Evolutionary conservation across 2,797 vertebrate species (phyloP).

Genomic region (Rousettus madagascariensis): DNA sequence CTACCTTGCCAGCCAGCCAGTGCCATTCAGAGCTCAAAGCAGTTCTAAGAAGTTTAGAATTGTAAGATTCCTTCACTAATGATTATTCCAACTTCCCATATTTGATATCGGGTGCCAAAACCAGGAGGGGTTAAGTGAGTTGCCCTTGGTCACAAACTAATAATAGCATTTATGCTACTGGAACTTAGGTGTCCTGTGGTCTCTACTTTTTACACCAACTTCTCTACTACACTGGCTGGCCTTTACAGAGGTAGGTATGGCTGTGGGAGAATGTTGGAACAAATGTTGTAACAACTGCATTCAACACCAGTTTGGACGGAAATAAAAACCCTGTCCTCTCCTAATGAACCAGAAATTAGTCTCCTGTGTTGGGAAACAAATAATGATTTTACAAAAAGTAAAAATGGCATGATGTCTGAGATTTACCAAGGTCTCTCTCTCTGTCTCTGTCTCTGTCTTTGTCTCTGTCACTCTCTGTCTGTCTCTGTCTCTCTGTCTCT

Average conservation of each 20-base stretch:
- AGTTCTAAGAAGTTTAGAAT: not conserved
- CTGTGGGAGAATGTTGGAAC: not conserved
- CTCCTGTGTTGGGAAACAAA: slow-evolving; percentile 47
- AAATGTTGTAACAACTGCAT: not conserved
- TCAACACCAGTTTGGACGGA: not conserved
- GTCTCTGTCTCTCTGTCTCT: not conserved
- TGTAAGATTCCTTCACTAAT: not conserved
- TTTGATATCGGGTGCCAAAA: not conserved
- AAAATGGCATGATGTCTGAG: not conserved
- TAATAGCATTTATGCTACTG: not conserved
- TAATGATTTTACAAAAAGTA: not conserved
- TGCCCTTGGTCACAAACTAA: not conserved
- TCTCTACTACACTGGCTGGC: not conserved
- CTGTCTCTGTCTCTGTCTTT: too few species aligned
- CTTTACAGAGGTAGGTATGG: not conserved
- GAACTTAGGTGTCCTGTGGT: not conserved
- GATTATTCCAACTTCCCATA: not conserved
- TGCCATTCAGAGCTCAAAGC: not conserved
- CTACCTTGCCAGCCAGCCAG: not conserved
- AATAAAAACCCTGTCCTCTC: not conserved
- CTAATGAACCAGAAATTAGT: slow-evolving; percentile 1
- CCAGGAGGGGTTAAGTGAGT: not conserved
- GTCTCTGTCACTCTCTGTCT: too few species aligned
- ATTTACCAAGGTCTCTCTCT: not conserved
- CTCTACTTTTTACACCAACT: not conserved